Evolutionary conservation across 2,113 vertebrate species (phyloP), one percentile per base, ranked within the genome.

Genomic region (Leptobrachium ailaonicum): DNA sequence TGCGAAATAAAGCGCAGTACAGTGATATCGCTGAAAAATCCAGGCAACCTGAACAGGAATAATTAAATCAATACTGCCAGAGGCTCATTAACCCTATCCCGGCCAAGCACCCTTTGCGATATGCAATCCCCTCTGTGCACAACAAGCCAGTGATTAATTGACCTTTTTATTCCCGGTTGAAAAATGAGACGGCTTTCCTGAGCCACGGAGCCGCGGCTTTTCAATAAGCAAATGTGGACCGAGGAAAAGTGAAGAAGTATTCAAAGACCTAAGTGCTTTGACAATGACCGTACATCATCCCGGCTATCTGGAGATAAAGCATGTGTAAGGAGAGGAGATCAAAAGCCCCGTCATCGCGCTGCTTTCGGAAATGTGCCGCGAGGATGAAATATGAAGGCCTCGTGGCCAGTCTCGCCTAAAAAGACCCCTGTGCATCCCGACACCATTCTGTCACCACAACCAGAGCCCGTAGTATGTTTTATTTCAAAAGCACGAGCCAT

Each of bases 201-300:
- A 67, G 13, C 14, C 60, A 42, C 56, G 77, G 13, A 32, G 63
- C 71, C 13, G 41, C 41, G 54, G 44, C 50, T 50, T 73, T 67
- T 73, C 70, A 73, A 73, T 80, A 73, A 73, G 71, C 77, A 73
- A 73, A 73, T 80, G 71, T 60, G 62, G 62, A 2, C 50, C 58
- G 62, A 9, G 62, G 13, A 53, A 50, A 32, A 67, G 70, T 44
- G 71, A 73, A 73, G 77, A 80, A 73, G 50, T 70, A 73, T 73
- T 73, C 60, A 60, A 80, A 73, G 50, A 67, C 71, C 44, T 40
- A 73, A 80, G 77, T 67, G 77, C 62, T 60, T 45, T 80, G 77
- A 80, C 77, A 80, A 56, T 58, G 77, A 50, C 41, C 58, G 71
- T 80, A 73, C 3, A 80, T 80, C 77, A 80, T 80, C 50, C 12